phyloP scores from a whole-genome alignment of 2,797 vertebrate species.

The Myotis pilosus region DNA sequence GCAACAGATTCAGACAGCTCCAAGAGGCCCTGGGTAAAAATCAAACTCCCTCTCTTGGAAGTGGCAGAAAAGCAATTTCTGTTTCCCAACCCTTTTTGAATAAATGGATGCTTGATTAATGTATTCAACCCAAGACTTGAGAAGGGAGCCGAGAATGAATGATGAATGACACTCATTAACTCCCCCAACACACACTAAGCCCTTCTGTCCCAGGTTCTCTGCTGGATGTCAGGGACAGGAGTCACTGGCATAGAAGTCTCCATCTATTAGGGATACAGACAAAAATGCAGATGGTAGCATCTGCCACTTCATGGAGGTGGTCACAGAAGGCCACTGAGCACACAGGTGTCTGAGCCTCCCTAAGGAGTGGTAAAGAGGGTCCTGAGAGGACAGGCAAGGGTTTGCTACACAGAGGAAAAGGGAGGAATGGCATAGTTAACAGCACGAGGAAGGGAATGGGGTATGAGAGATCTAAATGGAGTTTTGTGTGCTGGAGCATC shows the following conservation, averaged over 20 bases:
- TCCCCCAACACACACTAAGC: neutral
- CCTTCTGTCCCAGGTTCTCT: neutral
- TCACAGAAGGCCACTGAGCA: neutral
- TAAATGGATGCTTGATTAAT: neutral
- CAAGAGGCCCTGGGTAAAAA: neutral
- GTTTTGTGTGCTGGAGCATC: neutral
- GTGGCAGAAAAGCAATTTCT: conserved; percentile 43
- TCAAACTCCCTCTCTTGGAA: conserved; percentile 33
- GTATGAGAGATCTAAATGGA: neutral
- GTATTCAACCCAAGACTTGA: neutral
- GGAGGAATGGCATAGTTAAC: neutral
- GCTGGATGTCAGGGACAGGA: neutral
- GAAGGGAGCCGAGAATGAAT: neutral
- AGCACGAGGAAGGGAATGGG: neutral
- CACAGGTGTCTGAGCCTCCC: neutral
- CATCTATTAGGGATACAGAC: neutral
- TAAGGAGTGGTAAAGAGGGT: neutral
- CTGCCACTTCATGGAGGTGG: neutral
- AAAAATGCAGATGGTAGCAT: neutral
- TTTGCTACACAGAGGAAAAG: neutral
- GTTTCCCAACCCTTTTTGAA: conserved; percentile 42
- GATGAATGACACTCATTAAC: neutral
- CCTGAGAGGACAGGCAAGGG: neutral
- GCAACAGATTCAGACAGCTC: neutral
- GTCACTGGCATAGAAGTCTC: neutral